phyloP scores from a whole-genome alignment of 2,888 invertebrate species.

The Plusia festucae region DNA sequence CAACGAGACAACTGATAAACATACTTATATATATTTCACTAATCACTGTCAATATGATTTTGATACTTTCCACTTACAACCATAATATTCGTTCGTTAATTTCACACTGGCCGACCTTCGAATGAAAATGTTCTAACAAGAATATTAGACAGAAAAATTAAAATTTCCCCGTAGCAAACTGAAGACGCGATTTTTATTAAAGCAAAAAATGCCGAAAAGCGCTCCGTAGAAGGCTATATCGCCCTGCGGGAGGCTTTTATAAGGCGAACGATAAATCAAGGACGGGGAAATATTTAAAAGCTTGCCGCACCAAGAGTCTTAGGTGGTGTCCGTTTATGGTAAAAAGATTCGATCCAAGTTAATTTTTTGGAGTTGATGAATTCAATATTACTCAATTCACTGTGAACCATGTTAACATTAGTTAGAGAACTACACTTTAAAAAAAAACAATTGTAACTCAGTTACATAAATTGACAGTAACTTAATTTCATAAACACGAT shows the following conservation, averaged over 20 bases:
- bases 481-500: too few species aligned
- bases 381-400: too few species aligned
- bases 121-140: constrained; percentile 67
- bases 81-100: constrained; percentile 61
- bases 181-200: constrained; percentile 81
- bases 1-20: too few species aligned
- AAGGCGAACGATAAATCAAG: constrained; percentile 86
- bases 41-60: constrained; percentile 32
- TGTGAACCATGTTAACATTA: too few species aligned
- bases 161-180: constrained; percentile 74
- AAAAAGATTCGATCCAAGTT: constrained; percentile 21
- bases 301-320: constrained; percentile 72
- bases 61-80: constrained; percentile 48
- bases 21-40: too few species aligned
- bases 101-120: constrained; percentile 75
- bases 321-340: constrained; percentile 59
- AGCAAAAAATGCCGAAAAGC: constrained; percentile 80
- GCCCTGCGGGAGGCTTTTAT: constrained; percentile 86
- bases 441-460: too few species aligned
- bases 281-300: constrained; percentile 82
- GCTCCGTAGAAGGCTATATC: constrained; percentile 63
- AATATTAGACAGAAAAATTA: constrained; percentile 80
- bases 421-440: too few species aligned
- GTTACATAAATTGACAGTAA: too few species aligned
- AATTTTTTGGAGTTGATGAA: constrained; percentile 11